A percentile compares a stretch with the other conserved stretches of the same genome.
phyloP scores from a whole-genome alignment of 2,797 vertebrate species.

The Anabas testudineus region DNA sequence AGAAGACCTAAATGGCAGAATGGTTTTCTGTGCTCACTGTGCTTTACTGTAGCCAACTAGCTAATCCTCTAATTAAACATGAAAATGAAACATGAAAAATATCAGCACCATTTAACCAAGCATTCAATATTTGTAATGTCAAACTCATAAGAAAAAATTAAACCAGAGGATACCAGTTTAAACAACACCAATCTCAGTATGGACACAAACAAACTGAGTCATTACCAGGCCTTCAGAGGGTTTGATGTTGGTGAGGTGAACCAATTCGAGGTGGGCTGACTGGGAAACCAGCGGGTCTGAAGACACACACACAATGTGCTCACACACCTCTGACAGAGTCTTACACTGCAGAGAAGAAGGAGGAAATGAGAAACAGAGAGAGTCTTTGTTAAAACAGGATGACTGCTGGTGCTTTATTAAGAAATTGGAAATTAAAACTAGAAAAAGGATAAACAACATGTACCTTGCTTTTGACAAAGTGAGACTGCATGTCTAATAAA shows the following conservation, averaged over 20 bases:
- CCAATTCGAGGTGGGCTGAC: constrained; percentile 96
- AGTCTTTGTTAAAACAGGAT: background rate
- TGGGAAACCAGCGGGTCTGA: constrained; percentile 80
- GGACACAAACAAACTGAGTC: constrained; percentile 35
- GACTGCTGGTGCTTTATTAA: background rate
- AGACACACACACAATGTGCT: constrained; percentile 94
- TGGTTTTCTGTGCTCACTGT: too few species aligned
- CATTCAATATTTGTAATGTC: too few species aligned
- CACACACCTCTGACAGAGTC: constrained; percentile 93
- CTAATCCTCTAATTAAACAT: too few species aligned
- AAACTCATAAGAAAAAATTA: background rate
- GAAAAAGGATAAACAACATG: background rate
- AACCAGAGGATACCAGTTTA: background rate
- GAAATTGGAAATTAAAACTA: background rate
- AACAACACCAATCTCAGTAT: background rate
- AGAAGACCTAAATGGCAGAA: too few species aligned
- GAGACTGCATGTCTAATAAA: background rate
- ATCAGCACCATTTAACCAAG: too few species aligned
- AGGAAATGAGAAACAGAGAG: background rate
- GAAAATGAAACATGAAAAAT: too few species aligned
- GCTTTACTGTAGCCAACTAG: too few species aligned
- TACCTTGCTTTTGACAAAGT: background rate
- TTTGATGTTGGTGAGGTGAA: constrained; percentile 95
- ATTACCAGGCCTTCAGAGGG: constrained; percentile 95
- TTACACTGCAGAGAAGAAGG: constrained; percentile 85